Evolutionary conservation across 2,888 invertebrate species (phyloP), one percentile per base, ranked within the genome.

Genomic region (Sesia bembeciformis): DNA sequence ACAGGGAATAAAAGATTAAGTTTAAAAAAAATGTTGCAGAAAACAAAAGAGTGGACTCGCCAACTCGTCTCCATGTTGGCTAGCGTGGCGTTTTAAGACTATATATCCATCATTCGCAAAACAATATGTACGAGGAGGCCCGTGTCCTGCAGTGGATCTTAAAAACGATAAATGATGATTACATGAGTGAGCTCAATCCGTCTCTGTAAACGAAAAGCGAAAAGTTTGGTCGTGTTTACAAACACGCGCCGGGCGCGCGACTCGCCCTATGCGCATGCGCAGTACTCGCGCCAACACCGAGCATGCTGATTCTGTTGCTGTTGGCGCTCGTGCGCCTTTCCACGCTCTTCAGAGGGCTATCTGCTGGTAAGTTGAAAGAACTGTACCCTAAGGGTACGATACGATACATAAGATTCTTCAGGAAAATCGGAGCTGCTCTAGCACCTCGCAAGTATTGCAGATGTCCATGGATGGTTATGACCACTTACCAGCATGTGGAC

Each of bases 191-290:
- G 4, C 54, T 52, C 8, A 75, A 54, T 81, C 58, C 79, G 56
- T 40, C 62, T 58, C 81, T 72, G 75, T 4, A 1, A 1, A 4
- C 4, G 53, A 62, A 69, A 65, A 58, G 67, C 66, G 63, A 67
- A 65, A 64, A 62, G 62, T 58, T 56, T 39, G 43, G 4, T 38
- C 5, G 57, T 81, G 70, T 84, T 86, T 84, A 80, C 77, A 79
- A 85, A 85, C 71, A 66, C 40, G 49, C 51, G 49, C 53, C 38
- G 58, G 54, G 58, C 53, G 46, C 3, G n/a, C 46, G 46, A 46
- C 8, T 4, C 23, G 46, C 8, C 46, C 8, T 6, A 4, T 46
- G n/a, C 46, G 46, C 7, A 46, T 7, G 4, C 4, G 46, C 46
- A 46, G 46, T 46, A 7, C 23, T 8, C 46, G 7, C 23, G n/a